Percentiles rank a stretch among this genome's conserved stretches.
These are phyloP conservation scores for Passer domesticus DNA, from an alignment of 2,113 vertebrate species.

Conservation along the genomic window DNA sequence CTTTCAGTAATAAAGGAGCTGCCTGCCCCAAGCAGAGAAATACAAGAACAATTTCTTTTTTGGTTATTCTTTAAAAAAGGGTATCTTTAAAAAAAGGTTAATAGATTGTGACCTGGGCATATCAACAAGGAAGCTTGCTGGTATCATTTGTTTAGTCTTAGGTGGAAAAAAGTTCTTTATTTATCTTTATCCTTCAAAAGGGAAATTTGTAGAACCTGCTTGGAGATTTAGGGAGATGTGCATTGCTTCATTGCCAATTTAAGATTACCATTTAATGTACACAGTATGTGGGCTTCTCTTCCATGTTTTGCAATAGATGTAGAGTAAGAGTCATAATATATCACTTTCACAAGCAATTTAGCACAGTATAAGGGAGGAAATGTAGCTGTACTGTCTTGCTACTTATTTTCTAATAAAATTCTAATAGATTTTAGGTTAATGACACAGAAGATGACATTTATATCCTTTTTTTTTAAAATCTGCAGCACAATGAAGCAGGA, in stretches of 20 bases:
- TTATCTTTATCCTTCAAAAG: not conserved
- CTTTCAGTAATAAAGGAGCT: not conserved
- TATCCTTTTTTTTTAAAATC: not conserved
- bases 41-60: not conserved
- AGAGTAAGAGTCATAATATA: constrained; percentile 45
- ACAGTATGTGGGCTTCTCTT: constrained; percentile 56
- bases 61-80: not conserved
- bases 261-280: constrained; percentile 45
- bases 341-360: constrained; percentile 68
- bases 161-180: not conserved
- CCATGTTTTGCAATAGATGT: constrained; percentile 27
- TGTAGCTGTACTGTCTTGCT: constrained; percentile 46
- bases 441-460: constrained; percentile 60
- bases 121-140: not conserved
- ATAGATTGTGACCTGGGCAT: not conserved
- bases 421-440: constrained; percentile 65
- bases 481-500: constrained; percentile 20
- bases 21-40: not conserved
- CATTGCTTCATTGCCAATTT: constrained; percentile 35
- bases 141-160: not conserved
- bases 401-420: constrained; percentile 68
- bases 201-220: not conserved
- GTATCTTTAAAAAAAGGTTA: not conserved
- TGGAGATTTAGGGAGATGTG: constrained; percentile 36
- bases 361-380: constrained; percentile 52